Percentiles rank a stretch among this genome's conserved stretches.
Conservation (phyloP, 2,888 invertebrate species). For the Ectemnius continuus region DNA sequence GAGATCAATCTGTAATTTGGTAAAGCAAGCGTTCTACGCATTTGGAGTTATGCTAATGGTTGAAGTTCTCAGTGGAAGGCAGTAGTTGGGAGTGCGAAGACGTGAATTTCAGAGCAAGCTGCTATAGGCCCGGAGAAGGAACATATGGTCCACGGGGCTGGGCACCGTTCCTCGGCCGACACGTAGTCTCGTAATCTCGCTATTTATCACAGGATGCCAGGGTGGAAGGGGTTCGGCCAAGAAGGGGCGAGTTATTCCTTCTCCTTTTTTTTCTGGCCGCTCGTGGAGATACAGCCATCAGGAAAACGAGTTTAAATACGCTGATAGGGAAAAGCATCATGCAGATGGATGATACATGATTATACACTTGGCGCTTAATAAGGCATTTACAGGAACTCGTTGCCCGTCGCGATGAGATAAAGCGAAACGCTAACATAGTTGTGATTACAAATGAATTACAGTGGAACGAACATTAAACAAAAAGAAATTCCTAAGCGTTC, state of each 20-base stretch:
- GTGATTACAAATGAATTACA: too few species aligned
- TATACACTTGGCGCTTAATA: conserved; percentile 17
- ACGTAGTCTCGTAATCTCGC: conserved; percentile 73
- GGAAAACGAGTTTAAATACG: conserved; percentile 43
- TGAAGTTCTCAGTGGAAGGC: conserved; percentile 32
- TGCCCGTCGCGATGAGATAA: not conserved
- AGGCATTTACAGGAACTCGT: conserved; percentile 9
- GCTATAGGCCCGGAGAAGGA: conserved; percentile 70
- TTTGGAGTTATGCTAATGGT: conserved; percentile 37
- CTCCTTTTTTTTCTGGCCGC: conserved; percentile 14
- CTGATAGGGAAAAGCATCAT: conserved; percentile 20
- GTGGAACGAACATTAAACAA: too few species aligned
- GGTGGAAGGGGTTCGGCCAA: conserved; percentile 36
- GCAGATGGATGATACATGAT: conserved; percentile 10
- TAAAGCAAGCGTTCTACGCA: too few species aligned
- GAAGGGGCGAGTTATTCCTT: conserved; percentile 34
- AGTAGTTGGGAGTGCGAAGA: conserved; percentile 39
- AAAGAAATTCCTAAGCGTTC: too few species aligned
- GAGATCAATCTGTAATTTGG: too few species aligned
- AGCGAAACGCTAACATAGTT: too few species aligned
- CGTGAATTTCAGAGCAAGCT: conserved; percentile 49
- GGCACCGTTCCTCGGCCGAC: conserved; percentile 67
- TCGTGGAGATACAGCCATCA: conserved; percentile 36
- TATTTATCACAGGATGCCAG: conserved; percentile 75
- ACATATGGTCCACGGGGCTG: conserved; percentile 73